Conservation (phyloP, 2,797 vertebrate genomes). For the Harpagifer antarcticus region DNA sequence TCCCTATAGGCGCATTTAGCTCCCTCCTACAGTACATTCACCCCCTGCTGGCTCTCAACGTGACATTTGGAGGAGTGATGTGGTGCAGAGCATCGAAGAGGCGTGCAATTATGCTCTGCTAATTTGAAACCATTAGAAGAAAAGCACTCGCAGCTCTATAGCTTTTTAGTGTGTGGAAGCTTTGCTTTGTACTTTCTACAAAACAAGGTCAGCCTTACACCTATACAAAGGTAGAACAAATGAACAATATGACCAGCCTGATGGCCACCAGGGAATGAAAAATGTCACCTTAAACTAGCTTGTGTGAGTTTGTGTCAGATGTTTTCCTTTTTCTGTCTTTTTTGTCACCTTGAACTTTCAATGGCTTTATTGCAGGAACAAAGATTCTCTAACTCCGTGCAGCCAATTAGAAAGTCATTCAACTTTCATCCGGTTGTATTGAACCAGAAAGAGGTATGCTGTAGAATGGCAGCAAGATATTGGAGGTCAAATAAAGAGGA, state of each 20-base stretch:
- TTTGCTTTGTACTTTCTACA: slow-evolving; percentile 60
- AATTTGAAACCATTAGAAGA: slow-evolving; percentile 78
- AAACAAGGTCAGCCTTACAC: slow-evolving; percentile 59
- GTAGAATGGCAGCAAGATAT: too few species aligned
- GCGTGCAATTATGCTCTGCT: slow-evolving; percentile 68
- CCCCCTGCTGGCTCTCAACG: slow-evolving; percentile 54
- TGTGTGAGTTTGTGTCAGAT: slow-evolving; percentile 12
- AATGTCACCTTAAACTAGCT: slow-evolving; percentile 23
- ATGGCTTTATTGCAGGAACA: too few species aligned
- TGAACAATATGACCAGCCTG: slow-evolving; percentile 5
- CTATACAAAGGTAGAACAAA: background rate
- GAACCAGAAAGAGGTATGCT: too few species aligned
- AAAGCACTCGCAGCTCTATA: slow-evolving; percentile 67
- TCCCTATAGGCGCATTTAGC: slow-evolving; percentile 35
- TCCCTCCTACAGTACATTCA: slow-evolving; percentile 36
- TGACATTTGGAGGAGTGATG: slow-evolving; percentile 70
- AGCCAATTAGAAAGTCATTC: too few species aligned
- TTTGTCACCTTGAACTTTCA: slow-evolving; percentile 18
- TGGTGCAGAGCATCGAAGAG: slow-evolving; percentile 49
- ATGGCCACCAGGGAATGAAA: slow-evolving; percentile 22
- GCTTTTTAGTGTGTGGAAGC: slow-evolving; percentile 61
- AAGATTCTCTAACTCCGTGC: too few species aligned
- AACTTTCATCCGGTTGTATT: too few species aligned
- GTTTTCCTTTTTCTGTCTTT: background rate
- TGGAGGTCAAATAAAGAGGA: slow-evolving; percentile 24